A percentile compares a stretch with the other conserved stretches of the same genome.
Evolutionary conservation across 2,113 vertebrate species (phyloP).

Genomic region (Nothoprocta perdicaria): DNA sequence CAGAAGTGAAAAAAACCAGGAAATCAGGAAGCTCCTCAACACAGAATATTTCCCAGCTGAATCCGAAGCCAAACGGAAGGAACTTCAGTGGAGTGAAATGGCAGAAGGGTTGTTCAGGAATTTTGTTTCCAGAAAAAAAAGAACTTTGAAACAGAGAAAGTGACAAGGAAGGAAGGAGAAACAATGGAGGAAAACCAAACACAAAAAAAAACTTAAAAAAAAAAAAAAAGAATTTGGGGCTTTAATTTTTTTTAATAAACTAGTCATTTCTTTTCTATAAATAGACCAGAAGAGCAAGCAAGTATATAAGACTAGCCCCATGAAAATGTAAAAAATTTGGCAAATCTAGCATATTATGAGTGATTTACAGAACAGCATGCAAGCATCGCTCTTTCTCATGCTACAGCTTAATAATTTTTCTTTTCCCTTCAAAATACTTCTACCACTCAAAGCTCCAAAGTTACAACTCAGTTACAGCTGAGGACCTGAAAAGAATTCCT

Average conservation of each 20-base stretch:
- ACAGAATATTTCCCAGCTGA: not conserved
- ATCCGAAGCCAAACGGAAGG: not conserved
- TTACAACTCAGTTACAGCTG: not conserved
- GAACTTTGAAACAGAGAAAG: not conserved
- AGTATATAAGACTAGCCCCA: not conserved
- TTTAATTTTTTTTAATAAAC: no score
- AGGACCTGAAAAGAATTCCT: not conserved
- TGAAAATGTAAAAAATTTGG: not conserved
- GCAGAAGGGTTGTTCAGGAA: not conserved
- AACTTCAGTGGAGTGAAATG: not conserved
- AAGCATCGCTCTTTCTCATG: no score
- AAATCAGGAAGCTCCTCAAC: not conserved
- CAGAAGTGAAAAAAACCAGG: not conserved
- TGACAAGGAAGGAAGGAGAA: not conserved
- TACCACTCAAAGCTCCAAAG: not conserved
- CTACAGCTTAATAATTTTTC: not conserved
- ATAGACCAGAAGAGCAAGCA: not conserved
- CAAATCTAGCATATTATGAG: not conserved
- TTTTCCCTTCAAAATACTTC: not conserved
- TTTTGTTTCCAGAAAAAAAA: not conserved
- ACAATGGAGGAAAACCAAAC: not conserved
- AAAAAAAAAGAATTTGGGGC: not conserved
- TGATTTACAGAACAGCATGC: not conserved
- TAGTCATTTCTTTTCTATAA: not conserved
- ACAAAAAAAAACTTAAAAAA: not conserved